Conservation (phyloP, 2,113 vertebrate species). For the Saguinus imperator region DNA sequence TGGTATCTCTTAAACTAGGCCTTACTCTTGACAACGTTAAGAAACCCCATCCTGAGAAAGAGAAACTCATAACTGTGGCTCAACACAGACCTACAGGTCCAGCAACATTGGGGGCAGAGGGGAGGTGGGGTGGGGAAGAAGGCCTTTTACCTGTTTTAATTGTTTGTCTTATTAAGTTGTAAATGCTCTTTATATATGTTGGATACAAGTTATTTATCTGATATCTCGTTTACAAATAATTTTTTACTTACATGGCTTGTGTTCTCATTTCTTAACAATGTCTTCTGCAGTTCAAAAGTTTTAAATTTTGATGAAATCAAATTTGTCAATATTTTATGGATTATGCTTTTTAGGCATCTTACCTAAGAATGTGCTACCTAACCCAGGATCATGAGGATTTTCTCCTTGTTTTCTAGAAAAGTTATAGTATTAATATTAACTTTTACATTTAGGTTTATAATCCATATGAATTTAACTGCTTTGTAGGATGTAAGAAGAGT, state of each 20-base stretch:
- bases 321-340: neutral
- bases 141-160: neutral
- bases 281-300: neutral
- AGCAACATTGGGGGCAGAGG: neutral
- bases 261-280: neutral
- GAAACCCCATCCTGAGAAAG: neutral
- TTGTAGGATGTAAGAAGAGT: neutral
- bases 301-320: neutral
- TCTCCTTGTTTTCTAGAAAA: too few species aligned
- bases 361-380: neutral
- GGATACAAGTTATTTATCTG: neutral
- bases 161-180: neutral
- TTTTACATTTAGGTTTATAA: neutral
- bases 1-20: neutral
- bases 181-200: neutral
- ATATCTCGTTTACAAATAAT: neutral
- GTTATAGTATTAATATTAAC: neutral
- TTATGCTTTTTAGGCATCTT: neutral
- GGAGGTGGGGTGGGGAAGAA: too few species aligned
- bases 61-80: neutral
- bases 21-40: neutral
- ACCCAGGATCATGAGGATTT: neutral
- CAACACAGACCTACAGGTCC: neutral
- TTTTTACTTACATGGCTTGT: neutral
- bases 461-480: neutral